A percentile compares a stretch with the other conserved stretches of the same genome.
Conservation (phyloP, 2,888 invertebrate genomes). For the Phymatocera aterrima region DNA sequence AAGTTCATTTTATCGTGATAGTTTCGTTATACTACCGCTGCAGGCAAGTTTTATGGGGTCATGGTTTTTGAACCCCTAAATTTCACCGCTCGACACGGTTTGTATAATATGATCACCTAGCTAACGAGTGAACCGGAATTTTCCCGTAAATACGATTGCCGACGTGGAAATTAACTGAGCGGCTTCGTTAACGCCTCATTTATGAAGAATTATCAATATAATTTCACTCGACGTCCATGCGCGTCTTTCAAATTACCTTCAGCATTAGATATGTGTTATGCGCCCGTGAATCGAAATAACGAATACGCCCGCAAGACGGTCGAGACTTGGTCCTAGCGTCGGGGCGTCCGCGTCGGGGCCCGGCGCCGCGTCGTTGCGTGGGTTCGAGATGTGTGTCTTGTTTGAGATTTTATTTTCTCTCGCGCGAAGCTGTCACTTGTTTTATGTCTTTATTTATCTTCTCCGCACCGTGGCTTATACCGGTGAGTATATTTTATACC, state of each 20-base stretch:
- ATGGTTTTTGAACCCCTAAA: slow-evolving; percentile 28
- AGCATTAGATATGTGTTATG: not conserved
- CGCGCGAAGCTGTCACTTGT: slow-evolving; percentile 66
- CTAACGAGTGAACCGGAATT: too few relatives aligned
- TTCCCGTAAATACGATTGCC: not conserved
- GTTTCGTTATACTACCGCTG: slow-evolving; percentile 11
- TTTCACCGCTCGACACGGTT: slow-evolving; percentile 2
- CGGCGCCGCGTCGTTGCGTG: slow-evolving; percentile 41
- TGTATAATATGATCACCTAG: too few relatives aligned
- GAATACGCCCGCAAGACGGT: slow-evolving; percentile 6
- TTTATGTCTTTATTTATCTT: slow-evolving; percentile 68
- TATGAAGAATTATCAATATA: slow-evolving; percentile 24
- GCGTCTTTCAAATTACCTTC: not conserved
- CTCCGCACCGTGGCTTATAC: slow-evolving; percentile 27
- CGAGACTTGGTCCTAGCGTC: not conserved
- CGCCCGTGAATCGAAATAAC: slow-evolving; percentile 13
- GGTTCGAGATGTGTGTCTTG: slow-evolving; percentile 55
- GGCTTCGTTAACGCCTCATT: not conserved
- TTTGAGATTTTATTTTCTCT: slow-evolving; percentile 66
- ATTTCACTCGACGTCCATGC: not conserved
- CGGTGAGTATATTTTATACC: slow-evolving; percentile 26
- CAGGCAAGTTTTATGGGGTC: slow-evolving; percentile 35
- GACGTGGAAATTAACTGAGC: not conserved
- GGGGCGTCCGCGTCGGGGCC: slow-evolving; percentile 29
- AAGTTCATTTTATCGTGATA: not conserved